Evolutionary conservation across 2,888 invertebrate genomes (phyloP), one percentile per base, ranked within the genome.

Genomic region (Mellilla xanthometata): DNA sequence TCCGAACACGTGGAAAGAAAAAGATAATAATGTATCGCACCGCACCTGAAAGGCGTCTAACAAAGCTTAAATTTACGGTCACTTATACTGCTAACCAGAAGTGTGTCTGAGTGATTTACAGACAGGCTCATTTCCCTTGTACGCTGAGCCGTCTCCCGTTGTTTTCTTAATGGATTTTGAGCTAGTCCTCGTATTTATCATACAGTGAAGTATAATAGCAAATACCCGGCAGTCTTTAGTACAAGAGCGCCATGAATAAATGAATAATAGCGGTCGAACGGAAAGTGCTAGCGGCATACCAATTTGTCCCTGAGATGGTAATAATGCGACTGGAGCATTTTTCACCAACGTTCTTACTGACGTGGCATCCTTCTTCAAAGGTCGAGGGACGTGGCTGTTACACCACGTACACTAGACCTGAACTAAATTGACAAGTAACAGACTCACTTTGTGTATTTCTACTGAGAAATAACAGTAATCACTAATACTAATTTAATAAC

Each of bases 231-330:
- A 65, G 65, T 63, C 62, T 64, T 71, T 68, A 72, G 76, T 73
- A 77, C 73, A 77, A 66, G 72, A 74, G 69, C 69, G 68, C 76
- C 75, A 84, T 86, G 85, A 84, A 83, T 85, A 86, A 86, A 86
- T 86, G 86, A 86, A 81, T 82, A 85, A 86, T 85, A 72, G 71
- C 79, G 74, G 77, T 76, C 71, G 73, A 76, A 70, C 72, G 70
- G 65, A 72, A 73, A 71, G 71, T 72, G 78, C 79, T 71, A 61
- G 75, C 74, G 74, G 86, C 81, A 86, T 84, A 86, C 81, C 79
- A 85, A 87, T 82, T 81, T 76, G 75, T 81, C 73, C 70, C 64
- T 59, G 69, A 69, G 80, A 83, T 77, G 81, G 78, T 82, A 82
- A 87, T 87, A 85, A 81, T 70, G 80, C 68, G 71, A 65, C 74